Conservation (phyloP, 2,113 vertebrate genomes). For the Carettochelys insculpta region DNA sequence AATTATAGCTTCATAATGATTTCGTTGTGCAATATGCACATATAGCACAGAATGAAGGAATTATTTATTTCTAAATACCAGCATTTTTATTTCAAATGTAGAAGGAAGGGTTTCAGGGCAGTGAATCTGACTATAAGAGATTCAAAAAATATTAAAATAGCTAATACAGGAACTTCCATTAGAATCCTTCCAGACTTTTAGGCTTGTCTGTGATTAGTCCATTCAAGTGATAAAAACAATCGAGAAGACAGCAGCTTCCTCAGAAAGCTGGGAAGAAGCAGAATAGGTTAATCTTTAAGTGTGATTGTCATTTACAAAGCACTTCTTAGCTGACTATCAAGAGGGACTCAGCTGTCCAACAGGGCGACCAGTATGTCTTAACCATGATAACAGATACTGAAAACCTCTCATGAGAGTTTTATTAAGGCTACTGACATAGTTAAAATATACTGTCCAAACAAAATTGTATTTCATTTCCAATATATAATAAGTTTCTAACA, state of each 20-base stretch:
- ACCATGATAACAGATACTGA: background rate
- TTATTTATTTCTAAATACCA: background rate
- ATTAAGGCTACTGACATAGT: conserved; percentile 17
- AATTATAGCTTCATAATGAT: background rate
- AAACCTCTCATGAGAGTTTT: conserved; percentile 43
- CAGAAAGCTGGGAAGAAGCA: background rate
- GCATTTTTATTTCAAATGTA: background rate
- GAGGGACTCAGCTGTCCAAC: background rate
- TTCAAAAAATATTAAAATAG: background rate
- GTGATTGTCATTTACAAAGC: background rate
- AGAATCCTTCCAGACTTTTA: background rate
- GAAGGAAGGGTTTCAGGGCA: background rate
- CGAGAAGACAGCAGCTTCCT: conserved; percentile 42
- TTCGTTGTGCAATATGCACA: background rate
- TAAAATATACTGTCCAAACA: background rate
- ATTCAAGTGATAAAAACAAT: background rate
- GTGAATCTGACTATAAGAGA: background rate
- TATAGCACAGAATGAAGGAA: background rate
- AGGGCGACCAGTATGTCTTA: background rate
- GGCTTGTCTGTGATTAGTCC: background rate
- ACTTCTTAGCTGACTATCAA: background rate
- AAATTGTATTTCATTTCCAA: conserved; percentile 25
- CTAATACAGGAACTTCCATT: background rate
- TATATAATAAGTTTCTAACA: background rate
- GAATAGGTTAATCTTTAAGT: background rate